Evolutionary conservation across 2,797 vertebrate genomes (phyloP).

Genomic region (Poliocrania exsul): DNA sequence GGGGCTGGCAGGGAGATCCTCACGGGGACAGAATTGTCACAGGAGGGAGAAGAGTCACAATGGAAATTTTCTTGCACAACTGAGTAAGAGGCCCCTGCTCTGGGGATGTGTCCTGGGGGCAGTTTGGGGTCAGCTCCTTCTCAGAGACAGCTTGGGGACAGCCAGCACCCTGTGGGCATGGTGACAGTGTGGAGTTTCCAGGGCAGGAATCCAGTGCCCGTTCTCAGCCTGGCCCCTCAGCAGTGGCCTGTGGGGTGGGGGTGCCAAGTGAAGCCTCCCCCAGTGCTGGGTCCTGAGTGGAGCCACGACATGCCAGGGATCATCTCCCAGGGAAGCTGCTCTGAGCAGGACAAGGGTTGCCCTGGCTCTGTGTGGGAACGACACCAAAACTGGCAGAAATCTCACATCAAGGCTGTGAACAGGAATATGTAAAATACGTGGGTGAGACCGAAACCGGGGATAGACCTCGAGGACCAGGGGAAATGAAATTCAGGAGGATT

Average conservation of each 20-base stretch:
- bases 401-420: background rate
- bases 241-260: fast-evolving
- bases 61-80: background rate
- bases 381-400: background rate
- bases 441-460: background rate
- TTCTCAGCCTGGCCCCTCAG: background rate
- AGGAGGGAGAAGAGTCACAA: background rate
- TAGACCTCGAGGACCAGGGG: background rate
- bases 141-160: background rate
- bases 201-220: background rate
- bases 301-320: fast-evolving
- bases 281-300: fast-evolving
- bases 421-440: background rate
- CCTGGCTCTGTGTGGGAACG: fast-evolving
- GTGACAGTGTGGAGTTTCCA: background rate
- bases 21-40: background rate
- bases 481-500: background rate
- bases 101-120: fast-evolving
- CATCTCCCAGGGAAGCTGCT: background rate
- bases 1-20: background rate
- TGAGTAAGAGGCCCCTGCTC: background rate
- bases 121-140: background rate
- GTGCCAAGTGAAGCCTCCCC: background rate
- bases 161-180: fast-evolving
- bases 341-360: background rate